phyloP scores from a whole-genome alignment of 2,113 vertebrate species.

The Corythornis madagascariensis region DNA sequence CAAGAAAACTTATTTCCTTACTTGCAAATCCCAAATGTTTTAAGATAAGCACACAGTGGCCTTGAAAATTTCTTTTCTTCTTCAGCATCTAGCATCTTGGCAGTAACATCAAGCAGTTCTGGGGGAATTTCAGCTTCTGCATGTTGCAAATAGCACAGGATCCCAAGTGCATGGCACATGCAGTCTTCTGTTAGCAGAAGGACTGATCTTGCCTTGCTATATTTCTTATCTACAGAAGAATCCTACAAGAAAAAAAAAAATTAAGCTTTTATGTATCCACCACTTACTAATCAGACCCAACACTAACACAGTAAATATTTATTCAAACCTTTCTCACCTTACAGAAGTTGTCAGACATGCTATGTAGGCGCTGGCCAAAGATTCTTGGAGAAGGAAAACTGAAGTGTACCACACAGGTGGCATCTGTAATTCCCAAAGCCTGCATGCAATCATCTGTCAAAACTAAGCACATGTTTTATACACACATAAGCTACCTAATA shows the following conservation, averaged over 20 bases:
- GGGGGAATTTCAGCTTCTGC: slow-evolving; percentile 77
- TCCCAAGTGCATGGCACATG: slow-evolving; percentile 43
- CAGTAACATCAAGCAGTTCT: slow-evolving; percentile 76
- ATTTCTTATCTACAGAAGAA: slow-evolving; percentile 20
- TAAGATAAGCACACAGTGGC: slow-evolving; percentile 84
- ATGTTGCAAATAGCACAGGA: slow-evolving; percentile 80
- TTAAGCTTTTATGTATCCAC: neutral
- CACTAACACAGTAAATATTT: neutral
- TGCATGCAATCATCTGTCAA: slow-evolving; percentile 82
- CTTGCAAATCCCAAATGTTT: slow-evolving; percentile 90
- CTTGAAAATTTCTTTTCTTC: slow-evolving; percentile 76
- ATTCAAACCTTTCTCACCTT: slow-evolving; percentile 74
- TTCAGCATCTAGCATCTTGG: slow-evolving; percentile 70
- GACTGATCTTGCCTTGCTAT: slow-evolving; percentile 75
- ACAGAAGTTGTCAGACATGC: slow-evolving; percentile 84
- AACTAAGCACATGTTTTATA: slow-evolving; percentile 73
- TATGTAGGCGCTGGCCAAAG: slow-evolving; percentile 83
- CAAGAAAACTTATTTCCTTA: slow-evolving; percentile 43
- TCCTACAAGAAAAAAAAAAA: neutral
- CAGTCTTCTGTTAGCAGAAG: slow-evolving; percentile 85
- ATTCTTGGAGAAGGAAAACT: slow-evolving; percentile 83
- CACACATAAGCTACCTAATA: neutral
- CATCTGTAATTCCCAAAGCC: slow-evolving; percentile 84
- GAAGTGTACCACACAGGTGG: slow-evolving; percentile 88
- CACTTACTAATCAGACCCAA: neutral